Evolutionary conservation across 2,797 vertebrate genomes (phyloP), one percentile per base, ranked within the genome.

Genomic region (Manis pentadactyla): DNA sequence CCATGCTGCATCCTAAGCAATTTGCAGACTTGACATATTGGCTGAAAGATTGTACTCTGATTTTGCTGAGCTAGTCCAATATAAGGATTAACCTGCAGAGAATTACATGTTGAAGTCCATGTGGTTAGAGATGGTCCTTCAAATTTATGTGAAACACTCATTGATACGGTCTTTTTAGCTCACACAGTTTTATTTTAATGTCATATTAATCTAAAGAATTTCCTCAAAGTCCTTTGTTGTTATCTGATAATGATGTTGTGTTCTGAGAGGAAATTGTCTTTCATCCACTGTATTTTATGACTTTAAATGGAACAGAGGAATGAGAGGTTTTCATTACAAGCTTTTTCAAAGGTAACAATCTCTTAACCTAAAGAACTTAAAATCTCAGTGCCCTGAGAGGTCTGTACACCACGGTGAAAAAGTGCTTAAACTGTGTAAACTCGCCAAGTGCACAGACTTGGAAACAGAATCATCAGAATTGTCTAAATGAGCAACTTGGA

Each of bases 301-400:
- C 21, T 61, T 90, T 84, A 73, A 92, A 87, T 81, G 46, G 55
- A 91, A 53, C 19, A 5, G 18, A 79, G 79, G 69, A 91, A 90
- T 96, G 71, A 95, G 87, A 96, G 31, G 88, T 86, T 93, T 93
- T 86, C 53, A 83, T 96, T 87, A 77, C 93, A 96, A 97, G 55
- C 49, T 59, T 49, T 86, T 53, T 37, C 21, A 92, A 92, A 94
- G 39, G 53, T 77, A 92, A 81, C 63, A n/a, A 25, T 91, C 77
- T 95, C 85, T 94, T 87, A 94, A 85, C 77, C 51, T 42, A 34
- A 92, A 17, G 73, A 94, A 68, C 74, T 84, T 29, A 74, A 64
- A 83, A 55, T 86, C 46, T 87, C 73, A 34, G n/a, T 31, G 31
- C 49, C 37, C 7, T 18, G 69, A 27, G 29, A 14, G 29, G 12